Evolutionary conservation across 2,113 vertebrate species (phyloP), one percentile per base, ranked within the genome.

Genomic region (Psittacara wagleri): DNA sequence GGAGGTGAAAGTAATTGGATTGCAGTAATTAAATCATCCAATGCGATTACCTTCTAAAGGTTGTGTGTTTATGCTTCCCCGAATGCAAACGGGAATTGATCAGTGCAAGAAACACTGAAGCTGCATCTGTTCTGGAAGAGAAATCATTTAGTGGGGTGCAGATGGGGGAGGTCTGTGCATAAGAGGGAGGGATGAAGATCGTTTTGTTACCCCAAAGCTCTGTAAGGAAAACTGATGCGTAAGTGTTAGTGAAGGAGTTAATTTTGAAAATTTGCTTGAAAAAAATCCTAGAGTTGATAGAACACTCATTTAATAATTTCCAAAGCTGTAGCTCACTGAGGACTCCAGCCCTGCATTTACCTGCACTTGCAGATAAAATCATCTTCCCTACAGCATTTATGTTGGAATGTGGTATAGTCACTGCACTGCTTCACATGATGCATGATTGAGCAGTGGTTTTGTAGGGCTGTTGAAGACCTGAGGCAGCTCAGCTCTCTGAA

Each of bases 1-100:
- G 76, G 79, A 88, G 88, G 55, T 78, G 46, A 96, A 93, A 96
- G 79, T 86, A 86, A 83, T 93, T 94, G 92, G 92, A 77, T 95
- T 94, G 76, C 83, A 90, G 77, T 67, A 88, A 97, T 95, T 88
- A 92, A 88, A 94, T 96, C 57, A 83, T 70, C 72, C 59, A 61
- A 43, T 59, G 82, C 1, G 22, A 91, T 96, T 97, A 70, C 59
- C 72, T 96, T 95, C 80, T 59, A 93, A 96, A 96, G 51, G 78
- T 88, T 77, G 63, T 80, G 57, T 94, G 69, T 82, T 93, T 78
- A 57, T 92, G 82, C 59, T 92, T 95, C 76, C 76, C 51, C 0
- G 3, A 93, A 88, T 75, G 57, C 57, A 82, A 88, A 55, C 1
- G 1, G 78, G n/a, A 87, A 59, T 83, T 2, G 15, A 70, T 86